Evolutionary conservation across 2,797 vertebrate species (phyloP), one percentile per base, ranked within the genome.

Genomic region (Cossypha caffra): DNA sequence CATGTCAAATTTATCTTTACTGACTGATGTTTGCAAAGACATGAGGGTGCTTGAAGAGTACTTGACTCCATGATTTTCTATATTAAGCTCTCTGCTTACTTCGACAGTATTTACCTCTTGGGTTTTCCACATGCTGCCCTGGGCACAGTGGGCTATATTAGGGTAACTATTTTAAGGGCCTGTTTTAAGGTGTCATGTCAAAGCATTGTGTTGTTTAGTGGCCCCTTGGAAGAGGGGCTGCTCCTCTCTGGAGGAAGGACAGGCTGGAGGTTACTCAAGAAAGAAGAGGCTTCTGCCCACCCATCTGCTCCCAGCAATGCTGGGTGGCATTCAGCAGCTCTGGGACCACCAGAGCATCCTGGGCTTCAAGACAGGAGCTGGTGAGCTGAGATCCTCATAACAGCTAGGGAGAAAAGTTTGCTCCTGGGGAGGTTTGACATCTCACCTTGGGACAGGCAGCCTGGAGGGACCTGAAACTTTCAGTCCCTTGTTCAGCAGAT

Each of bases 31-130:
- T 93, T 72, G 90, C 68, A 66, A 80, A 95, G 82, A 73, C 3
- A 15, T 35, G 78, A 85, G 82, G 58, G 71, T 4, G 18, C 88
- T 74, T 59, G 48, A 90, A 68, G 80, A 86, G 75, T 45, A 45
- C 90, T 88, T 54, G 62, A 42, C 66, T 79, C 54, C 15, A 5
- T 92, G 92, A 82, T 77, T 95, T 88, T 94, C 95, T 96, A 61
- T 95, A 96, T 94, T 88, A 96, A 93, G 40, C 50, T 85, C 42
- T 75, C 58, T 92, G 76, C 81, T 94, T 96, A 83, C 94, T 97
- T 94, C 88, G 92, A 81, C 79, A 50, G 54, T 72, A 95, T 96
- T 92, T 94, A 92, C 87, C 62, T 85, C 75, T 54, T 86, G 52
- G 51, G 55, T 29, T 95, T 91, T 94, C 90, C 77, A 68, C 40